Conservation (phyloP, 2,888 invertebrate genomes). For the Masnerella sp. region DNA sequence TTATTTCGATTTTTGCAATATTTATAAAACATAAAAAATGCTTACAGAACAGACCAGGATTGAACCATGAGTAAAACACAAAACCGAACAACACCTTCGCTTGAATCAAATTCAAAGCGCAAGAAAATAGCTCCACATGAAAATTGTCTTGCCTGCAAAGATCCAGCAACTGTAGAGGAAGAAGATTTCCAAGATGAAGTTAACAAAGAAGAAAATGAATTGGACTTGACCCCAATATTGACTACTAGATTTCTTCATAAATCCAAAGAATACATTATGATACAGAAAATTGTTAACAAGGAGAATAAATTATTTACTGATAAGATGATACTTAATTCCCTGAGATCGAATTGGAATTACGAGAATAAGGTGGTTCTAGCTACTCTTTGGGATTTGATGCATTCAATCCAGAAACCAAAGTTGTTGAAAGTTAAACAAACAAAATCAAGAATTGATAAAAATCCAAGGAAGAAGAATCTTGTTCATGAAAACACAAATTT, state of each 20-base stretch:
- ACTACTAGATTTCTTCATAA: no score
- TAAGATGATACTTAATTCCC: slow-evolving; percentile 14
- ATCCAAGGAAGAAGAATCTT: not conserved
- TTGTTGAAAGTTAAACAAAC: not conserved
- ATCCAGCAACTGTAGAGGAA: no score
- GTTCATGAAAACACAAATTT: not conserved
- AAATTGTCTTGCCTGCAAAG: no score
- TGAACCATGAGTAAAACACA: no score
- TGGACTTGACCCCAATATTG: no score
- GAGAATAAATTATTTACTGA: slow-evolving; percentile 18
- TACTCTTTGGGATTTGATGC: slow-evolving; percentile 45
- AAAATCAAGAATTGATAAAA: not conserved
- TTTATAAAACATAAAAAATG: no score
- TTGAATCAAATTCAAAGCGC: no score
- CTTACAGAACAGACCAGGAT: no score
- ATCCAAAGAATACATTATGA: slow-evolving; percentile 9
- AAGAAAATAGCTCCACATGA: no score
- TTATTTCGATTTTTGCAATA: no score
- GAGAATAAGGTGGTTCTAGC: slow-evolving; percentile 21
- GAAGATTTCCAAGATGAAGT: no score
- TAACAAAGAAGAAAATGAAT: not conserved
- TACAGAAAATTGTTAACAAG: slow-evolving; percentile 22
- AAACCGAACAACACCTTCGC: no score
- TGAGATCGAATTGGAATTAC: slow-evolving; percentile 25
- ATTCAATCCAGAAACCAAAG: slow-evolving; percentile 14